Evolutionary conservation across 2,888 invertebrate genomes (phyloP).

Genomic region (Chirona hameri): DNA sequence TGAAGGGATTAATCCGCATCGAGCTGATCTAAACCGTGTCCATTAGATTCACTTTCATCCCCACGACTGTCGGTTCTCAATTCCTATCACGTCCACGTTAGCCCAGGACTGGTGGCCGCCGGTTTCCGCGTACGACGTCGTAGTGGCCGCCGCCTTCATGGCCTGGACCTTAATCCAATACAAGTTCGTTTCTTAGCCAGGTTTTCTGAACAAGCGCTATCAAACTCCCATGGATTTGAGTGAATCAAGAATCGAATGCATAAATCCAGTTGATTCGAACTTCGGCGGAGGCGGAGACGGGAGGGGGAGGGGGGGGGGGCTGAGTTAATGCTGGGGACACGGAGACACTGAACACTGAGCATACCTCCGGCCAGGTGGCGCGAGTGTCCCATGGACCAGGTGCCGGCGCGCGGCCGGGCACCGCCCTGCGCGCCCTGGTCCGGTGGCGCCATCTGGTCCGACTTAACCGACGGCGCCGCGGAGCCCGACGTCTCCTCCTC

Average conservation of each 20-base stretch:
- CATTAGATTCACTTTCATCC: too few relatives aligned
- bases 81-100: too few relatives aligned
- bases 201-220: not conserved
- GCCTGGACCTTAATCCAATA: too few relatives aligned
- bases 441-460: constrained; percentile 36
- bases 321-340: not conserved
- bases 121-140: too few relatives aligned
- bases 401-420: constrained; percentile 61
- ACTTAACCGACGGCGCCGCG: constrained; percentile 37
- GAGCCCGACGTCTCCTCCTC: constrained; percentile 41
- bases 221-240: not conserved
- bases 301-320: not conserved
- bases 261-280: not conserved
- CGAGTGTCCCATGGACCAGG: constrained; percentile 36
- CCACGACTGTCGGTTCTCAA: too few relatives aligned
- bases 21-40: too few relatives aligned
- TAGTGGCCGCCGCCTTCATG: too few relatives aligned
- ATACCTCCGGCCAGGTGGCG: constrained; percentile 33
- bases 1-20: too few relatives aligned
- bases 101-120: too few relatives aligned
- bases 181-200: too few relatives aligned
- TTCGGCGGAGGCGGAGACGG: too few relatives aligned
- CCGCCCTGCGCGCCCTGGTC: constrained; percentile 44
- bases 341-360: constrained; percentile 10
- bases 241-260: not conserved